These are phyloP conservation scores for Drosophila kepulauana DNA, from an alignment of 1,140 invertebrate genomes.

Conservation along the genomic window DNA sequence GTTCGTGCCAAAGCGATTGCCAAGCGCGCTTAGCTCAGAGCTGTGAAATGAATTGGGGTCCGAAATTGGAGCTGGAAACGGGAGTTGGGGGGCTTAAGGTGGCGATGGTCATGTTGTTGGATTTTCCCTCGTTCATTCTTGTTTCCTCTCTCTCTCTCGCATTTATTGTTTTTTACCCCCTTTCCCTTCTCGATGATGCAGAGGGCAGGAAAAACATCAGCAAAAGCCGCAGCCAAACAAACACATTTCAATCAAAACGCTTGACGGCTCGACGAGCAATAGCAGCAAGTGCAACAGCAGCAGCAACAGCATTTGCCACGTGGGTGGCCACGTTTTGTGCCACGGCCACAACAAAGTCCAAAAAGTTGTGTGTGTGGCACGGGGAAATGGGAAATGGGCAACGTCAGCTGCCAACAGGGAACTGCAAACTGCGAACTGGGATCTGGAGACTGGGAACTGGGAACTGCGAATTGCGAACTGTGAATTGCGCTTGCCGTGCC, in stretches of 20 bases:
- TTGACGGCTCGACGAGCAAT: slow-evolving; percentile 50
- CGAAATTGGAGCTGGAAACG: background rate
- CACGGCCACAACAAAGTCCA: slow-evolving; percentile 35
- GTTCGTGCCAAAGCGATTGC: slow-evolving; percentile 47
- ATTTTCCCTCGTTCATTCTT: slow-evolving; percentile 57
- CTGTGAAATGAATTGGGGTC: slow-evolving; percentile 2
- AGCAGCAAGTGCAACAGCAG: slow-evolving; percentile 34
- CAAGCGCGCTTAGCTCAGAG: slow-evolving; percentile 11
- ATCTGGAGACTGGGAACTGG: background rate
- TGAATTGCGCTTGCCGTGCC: background rate
- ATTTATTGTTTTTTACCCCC: slow-evolving; percentile 62
- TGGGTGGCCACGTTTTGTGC: slow-evolving; percentile 61
- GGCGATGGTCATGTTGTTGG: slow-evolving; percentile 36
- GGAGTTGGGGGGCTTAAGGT: background rate
- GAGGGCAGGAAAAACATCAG: slow-evolving; percentile 10
- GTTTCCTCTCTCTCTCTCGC: slow-evolving; percentile 46
- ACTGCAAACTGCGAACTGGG: slow-evolving; percentile 1
- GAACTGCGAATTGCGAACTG: background rate
- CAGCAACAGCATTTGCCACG: slow-evolving; percentile 33
- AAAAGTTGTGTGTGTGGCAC: background rate
- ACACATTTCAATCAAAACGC: slow-evolving; percentile 80
- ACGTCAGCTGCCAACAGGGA: slow-evolving; percentile 9
- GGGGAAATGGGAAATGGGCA: slow-evolving; percentile 5
- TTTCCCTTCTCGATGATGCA: no score
- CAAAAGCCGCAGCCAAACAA: slow-evolving; percentile 74